Evolutionary conservation across 2,888 invertebrate species (phyloP), one percentile per base, ranked within the genome.

Genomic region (Pseudococcus viburni): DNA sequence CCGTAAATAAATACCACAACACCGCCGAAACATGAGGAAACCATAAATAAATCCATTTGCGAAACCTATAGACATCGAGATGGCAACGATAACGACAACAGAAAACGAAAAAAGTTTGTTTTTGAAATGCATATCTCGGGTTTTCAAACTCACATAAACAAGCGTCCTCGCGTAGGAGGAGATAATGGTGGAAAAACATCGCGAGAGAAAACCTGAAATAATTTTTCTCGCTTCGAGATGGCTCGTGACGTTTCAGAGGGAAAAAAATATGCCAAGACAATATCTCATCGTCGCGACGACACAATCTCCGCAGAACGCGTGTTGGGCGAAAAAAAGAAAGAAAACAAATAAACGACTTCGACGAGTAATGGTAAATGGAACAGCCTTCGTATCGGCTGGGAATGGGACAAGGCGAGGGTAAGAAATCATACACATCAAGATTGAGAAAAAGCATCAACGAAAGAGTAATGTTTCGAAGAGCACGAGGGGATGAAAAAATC

Each of bases 381-480:
- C 19, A 9, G 11, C 1, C 26, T 33, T n/a, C 51, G 17, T 19
- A 19, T 19, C 9, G 59, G 26, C 26, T 33, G 26, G 26, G 26
- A 33, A 33, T 11, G 59, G 15, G 51, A 15, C 0, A 3, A 59
- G 19, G 4, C n/a, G n/a, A 19, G 59, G 19, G 59, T n/a, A 19
- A 33, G 19, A 19, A 59, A 59, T 59, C 59, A 19, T 59, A 59
- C 26, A 73, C 26, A 15, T 11, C 33, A 15, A 64, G 64, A 64
- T 64, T 12, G 68, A 73, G 68, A 73, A 33, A 6, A 12, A 26
- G 15, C 33, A 59, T 59, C 11, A 55, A 64, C 59, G 33, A 85
- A 85, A 85, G 85, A 33, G 26, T 85, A 85, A 85, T 85, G 15
- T 85, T 85, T 64, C n/a, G 17, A 64, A n/a, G 26, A 33, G 26